Base-by-base conservation (phyloP, 2,888 invertebrate genomes). In the Cepaea hortensis region DNA sequence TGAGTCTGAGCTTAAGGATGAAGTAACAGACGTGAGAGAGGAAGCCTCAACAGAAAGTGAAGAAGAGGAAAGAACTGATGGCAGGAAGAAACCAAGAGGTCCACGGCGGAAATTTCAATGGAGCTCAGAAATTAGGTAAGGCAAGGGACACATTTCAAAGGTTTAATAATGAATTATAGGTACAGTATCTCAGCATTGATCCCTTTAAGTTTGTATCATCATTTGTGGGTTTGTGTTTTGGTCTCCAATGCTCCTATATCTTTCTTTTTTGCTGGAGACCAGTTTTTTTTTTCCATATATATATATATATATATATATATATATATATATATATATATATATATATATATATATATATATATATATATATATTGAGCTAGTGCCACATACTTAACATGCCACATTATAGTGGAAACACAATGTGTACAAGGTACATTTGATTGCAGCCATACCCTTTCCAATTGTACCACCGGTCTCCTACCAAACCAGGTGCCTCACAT, bases 51-150 rank as follows among this genome's bases (percentile, higher is more conserved):
- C 92, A 93, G 95, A 94, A 81, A 93, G 93, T 89, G 93, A 93
- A 72, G 94, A 95, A n/a, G 95, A 94, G 76, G 87, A 88, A 18
- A 89, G 89, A 86, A 87, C 86, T 46, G 85, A 87, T 7, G 90
- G 90, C 9, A 94, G 93, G 80, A 96, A 96, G 62, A 95, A 96
- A 75, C 93, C 95, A 77, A 95, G 96, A 88, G 95, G 96, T 82
- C 97, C 97, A 3, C 96, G 96, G 91, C 96, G 96, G 50, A 96
- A 96, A 88, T 97, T 97, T 95, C 96, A 96, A 61, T 97, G 97
- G 97, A 96, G 96, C 83, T 95, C 96, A 76, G 95, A 96, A 91
- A 94, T 95, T 76, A 96, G 96, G 96, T 96, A 94, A 92, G 94
- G 80, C 20, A 23, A 15, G 55, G 11, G 55, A 9, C 55, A 9